These are phyloP conservation scores for Epicampocera succincta DNA, from an alignment of 2,888 invertebrate species.

Conservation along the genomic window DNA sequence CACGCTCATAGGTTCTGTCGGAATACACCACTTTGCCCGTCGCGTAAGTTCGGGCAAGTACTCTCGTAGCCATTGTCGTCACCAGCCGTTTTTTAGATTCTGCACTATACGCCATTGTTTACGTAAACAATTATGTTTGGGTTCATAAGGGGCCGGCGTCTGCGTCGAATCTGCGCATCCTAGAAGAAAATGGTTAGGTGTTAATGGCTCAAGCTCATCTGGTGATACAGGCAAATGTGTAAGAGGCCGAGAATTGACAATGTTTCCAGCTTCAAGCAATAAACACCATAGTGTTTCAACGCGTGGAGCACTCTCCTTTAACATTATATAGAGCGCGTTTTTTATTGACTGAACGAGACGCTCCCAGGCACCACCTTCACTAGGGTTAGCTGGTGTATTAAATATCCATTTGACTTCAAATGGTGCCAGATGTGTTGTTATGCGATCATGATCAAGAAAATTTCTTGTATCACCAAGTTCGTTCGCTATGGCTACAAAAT, in stretches of 20 bases:
- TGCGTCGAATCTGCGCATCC: too few species aligned
- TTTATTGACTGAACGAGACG: too few species aligned
- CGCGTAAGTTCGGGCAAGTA: not conserved
- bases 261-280: too few species aligned
- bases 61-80: too few species aligned
- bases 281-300: too few species aligned
- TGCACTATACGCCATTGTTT: slow-evolving; percentile 37
- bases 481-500: not conserved
- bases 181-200: too few species aligned
- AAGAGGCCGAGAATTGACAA: too few species aligned
- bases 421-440: too few species aligned
- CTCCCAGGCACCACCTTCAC: slow-evolving; percentile 7
- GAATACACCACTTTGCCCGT: slow-evolving; percentile 28
- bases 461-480: not conserved
- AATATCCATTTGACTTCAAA: not conserved
- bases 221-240: too few species aligned
- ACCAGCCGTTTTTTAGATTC: too few species aligned
- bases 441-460: not conserved
- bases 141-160: too few species aligned
- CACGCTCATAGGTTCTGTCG: slow-evolving; percentile 4
- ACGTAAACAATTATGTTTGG: not conserved
- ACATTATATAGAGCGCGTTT: not conserved
- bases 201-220: too few species aligned
- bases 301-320: slow-evolving; percentile 11
- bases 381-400: slow-evolving; percentile 13